These are phyloP conservation scores for Brachylomia viminalis DNA, from an alignment of 2,888 invertebrate species.

Conservation along the genomic window DNA sequence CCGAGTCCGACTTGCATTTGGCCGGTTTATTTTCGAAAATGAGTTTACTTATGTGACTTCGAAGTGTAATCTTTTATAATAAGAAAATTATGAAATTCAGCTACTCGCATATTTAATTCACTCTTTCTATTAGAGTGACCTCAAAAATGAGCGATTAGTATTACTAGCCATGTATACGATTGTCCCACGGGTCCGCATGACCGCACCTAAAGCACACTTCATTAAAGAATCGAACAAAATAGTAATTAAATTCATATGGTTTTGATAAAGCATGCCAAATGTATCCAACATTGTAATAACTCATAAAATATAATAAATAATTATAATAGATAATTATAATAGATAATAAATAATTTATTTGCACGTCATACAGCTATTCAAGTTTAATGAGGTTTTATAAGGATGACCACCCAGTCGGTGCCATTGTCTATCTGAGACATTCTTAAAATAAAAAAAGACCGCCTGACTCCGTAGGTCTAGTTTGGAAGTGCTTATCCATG, in stretches of 20 bases:
- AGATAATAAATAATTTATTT: slow-evolving; percentile 50
- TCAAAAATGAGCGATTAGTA: too few relatives aligned
- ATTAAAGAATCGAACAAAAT: slow-evolving; percentile 15
- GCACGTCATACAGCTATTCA: slow-evolving; percentile 52
- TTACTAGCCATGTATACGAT: too few relatives aligned
- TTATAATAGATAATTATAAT: too few relatives aligned
- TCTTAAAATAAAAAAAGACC: slow-evolving; percentile 32
- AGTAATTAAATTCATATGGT: slow-evolving; percentile 31
- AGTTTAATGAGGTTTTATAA: slow-evolving; percentile 55
- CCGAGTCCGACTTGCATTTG: too few relatives aligned
- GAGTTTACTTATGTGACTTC: not conserved
- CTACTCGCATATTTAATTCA: too few relatives aligned
- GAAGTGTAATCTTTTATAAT: not conserved
- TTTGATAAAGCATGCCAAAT: slow-evolving; percentile 23
- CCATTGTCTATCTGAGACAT: slow-evolving; percentile 45
- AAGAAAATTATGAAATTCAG: not conserved
- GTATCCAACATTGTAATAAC: slow-evolving; percentile 40
- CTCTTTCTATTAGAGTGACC: too few relatives aligned
- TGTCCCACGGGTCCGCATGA: too few relatives aligned
- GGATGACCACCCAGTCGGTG: slow-evolving; percentile 47
- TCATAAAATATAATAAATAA: too few relatives aligned
- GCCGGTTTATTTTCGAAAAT: not conserved
- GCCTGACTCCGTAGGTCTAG: slow-evolving; percentile 7
- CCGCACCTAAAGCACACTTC: not conserved
- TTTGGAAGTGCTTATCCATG: not conserved